A percentile compares a stretch with the other conserved stretches of the same genome.
Conservation (phyloP, 2,888 invertebrate genomes). For the Dicyrtomina minuta region DNA sequence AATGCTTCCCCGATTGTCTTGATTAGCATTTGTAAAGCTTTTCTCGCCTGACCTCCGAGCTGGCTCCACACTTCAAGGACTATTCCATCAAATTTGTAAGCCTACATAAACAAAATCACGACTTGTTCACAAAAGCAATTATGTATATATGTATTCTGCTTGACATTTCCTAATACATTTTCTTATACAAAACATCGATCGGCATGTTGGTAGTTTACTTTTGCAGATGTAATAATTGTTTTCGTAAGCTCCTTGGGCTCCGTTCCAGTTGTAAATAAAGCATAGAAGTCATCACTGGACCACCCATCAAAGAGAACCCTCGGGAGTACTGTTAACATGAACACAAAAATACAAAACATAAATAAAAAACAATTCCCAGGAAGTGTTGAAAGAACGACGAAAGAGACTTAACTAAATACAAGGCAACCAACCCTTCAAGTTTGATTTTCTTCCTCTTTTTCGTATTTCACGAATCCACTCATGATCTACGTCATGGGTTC, state of each 20-base stretch:
- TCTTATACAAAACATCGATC: too few species aligned
- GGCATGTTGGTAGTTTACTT: too few species aligned
- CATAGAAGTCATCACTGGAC: slow-evolving; percentile 71
- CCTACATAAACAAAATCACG: slow-evolving; percentile 60
- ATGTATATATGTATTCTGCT: not conserved
- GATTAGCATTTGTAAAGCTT: slow-evolving; percentile 60
- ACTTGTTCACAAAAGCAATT: not conserved
- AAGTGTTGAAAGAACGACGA: slow-evolving; percentile 14
- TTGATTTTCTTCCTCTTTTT: slow-evolving; percentile 62
- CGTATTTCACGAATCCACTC: slow-evolving; percentile 77
- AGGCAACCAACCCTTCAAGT: slow-evolving; percentile 58
- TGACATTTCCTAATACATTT: not conserved
- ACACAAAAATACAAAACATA: not conserved
- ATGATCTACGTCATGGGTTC: slow-evolving; percentile 80
- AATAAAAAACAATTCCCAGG: not conserved
- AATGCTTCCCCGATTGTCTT: slow-evolving; percentile 64
- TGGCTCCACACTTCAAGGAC: slow-evolving; percentile 90
- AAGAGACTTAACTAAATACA: too few species aligned
- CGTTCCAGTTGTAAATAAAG: slow-evolving; percentile 68
- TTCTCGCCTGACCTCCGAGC: slow-evolving; percentile 67
- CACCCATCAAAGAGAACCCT: slow-evolving; percentile 87
- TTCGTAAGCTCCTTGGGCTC: slow-evolving; percentile 69
- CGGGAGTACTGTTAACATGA: slow-evolving; percentile 72
- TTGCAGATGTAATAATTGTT: slow-evolving; percentile 65
- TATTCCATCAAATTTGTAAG: slow-evolving; percentile 82